Percentiles rank a stretch among this genome's conserved stretches.
phyloP scores from a whole-genome alignment of 2,797 vertebrate species.

The Oceanodroma leucorhoa region DNA sequence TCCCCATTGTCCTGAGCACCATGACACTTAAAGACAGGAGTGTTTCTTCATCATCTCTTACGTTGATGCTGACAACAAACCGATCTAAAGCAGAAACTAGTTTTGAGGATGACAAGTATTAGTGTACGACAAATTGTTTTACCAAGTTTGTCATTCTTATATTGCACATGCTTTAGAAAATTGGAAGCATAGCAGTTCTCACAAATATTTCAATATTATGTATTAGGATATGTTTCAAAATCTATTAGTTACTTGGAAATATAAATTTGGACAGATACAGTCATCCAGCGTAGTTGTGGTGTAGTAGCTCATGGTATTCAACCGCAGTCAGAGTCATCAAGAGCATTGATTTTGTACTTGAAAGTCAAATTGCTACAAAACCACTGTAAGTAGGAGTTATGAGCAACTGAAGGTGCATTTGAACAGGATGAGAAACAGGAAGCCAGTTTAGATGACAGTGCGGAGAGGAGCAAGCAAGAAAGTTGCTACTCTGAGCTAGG shows the following conservation, averaged over 20 bases:
- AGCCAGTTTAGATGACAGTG: background rate
- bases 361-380: background rate
- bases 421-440: background rate
- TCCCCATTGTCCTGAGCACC: background rate
- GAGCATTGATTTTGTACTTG: background rate
- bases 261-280: background rate
- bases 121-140: background rate
- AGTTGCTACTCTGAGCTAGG: background rate
- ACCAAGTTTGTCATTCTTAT: background rate
- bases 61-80: too few relatives aligned
- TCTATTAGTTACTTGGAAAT: background rate
- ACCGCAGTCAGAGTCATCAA: background rate
- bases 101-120: background rate
- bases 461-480: background rate
- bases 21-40: background rate
- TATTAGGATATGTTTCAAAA: background rate
- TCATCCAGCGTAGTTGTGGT: background rate
- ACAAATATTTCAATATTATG: background rate
- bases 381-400: background rate
- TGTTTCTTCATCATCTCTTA: background rate
- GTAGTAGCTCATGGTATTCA: background rate
- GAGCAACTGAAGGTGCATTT: background rate
- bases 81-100: background rate
- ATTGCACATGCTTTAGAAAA: background rate
- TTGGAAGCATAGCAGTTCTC: background rate